Conservation (phyloP, 2,113 vertebrate species). For the Aegotheles bennettii region DNA sequence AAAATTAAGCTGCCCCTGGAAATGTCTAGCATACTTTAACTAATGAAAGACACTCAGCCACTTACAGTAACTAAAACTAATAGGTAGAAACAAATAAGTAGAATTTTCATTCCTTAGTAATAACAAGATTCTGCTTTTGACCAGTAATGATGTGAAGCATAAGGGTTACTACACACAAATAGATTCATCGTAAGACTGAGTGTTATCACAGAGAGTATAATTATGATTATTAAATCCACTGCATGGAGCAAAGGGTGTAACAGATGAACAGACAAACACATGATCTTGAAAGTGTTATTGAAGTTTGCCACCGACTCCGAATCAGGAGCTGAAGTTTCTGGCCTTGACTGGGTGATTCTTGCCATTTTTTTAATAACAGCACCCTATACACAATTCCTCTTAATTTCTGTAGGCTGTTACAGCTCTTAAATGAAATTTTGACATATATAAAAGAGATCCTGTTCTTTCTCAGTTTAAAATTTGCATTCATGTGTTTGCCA, state of each 20-base stretch:
- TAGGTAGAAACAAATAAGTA: neutral
- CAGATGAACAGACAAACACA: neutral
- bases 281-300: neutral
- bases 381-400: neutral
- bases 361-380: neutral
- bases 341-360: neutral
- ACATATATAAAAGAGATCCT: neutral
- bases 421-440: neutral
- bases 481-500: neutral
- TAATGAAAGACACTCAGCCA: neutral
- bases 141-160: neutral
- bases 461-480: neutral
- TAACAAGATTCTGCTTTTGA: conserved; percentile 14
- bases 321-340: neutral
- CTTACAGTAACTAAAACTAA: neutral
- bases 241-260: neutral
- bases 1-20: neutral
- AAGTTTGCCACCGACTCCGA: neutral
- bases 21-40: neutral
- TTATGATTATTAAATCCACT: neutral
- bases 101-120: neutral
- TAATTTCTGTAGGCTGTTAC: neutral
- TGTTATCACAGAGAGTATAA: conserved; percentile 15
- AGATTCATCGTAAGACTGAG: neutral
- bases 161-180: neutral